phyloP scores from a whole-genome alignment of 2,888 invertebrate species.

The Rugalucina vietnamica region DNA sequence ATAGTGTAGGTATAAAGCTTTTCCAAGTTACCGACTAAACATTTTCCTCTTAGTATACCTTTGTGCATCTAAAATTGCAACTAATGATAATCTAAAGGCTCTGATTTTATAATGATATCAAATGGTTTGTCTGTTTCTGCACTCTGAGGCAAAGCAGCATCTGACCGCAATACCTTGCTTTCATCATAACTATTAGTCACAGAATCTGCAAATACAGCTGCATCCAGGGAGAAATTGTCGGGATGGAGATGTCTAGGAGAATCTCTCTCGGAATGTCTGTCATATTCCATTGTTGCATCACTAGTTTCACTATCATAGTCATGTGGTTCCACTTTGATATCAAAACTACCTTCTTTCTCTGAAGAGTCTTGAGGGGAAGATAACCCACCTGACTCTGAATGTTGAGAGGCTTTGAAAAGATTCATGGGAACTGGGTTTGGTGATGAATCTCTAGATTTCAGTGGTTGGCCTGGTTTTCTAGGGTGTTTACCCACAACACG shows the following conservation, averaged over 20 bases:
- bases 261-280: neutral
- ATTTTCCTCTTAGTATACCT: too few relatives aligned
- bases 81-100: constrained; percentile 40
- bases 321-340: constrained; percentile 35
- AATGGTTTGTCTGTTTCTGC: constrained; percentile 34
- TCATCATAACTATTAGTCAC: neutral
- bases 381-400: neutral
- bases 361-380: neutral
- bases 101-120: constrained; percentile 45
- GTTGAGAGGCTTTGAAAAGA: constrained; percentile 24
- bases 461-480: neutral
- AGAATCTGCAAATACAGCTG: neutral
- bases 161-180: constrained; percentile 17
- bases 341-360: neutral
- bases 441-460: neutral
- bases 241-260: neutral
- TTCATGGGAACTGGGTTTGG: constrained; percentile 37
- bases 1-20: too few relatives aligned
- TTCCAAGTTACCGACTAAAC: too few relatives aligned
- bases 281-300: constrained; percentile 21
- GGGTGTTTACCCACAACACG: neutral
- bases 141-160: constrained; percentile 31
- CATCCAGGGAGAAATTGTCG: neutral
- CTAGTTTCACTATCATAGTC: constrained; percentile 22
- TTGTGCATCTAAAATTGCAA: too few relatives aligned